Percentiles rank a stretch among this genome's conserved stretches.
phyloP scores from a whole-genome alignment of 2,888 invertebrate genomes.

The Eueremaeus valkanovi region DNA sequence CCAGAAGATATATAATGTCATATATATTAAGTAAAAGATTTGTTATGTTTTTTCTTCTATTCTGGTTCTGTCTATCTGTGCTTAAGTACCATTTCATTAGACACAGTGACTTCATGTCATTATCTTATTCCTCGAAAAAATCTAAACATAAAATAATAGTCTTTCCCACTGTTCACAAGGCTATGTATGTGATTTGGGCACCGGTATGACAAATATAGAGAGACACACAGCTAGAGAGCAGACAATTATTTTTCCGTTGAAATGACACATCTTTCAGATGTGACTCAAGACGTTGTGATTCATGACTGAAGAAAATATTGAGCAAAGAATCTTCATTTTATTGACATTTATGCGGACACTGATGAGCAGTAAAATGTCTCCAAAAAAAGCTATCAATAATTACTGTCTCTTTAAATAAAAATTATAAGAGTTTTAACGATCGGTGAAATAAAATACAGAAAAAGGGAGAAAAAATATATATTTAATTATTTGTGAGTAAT shows the following conservation, averaged over 20 bases:
- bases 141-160: constrained; percentile 18
- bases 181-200: neutral
- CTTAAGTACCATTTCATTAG: constrained; percentile 11
- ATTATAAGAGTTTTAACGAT: neutral
- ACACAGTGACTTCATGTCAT: constrained; percentile 1
- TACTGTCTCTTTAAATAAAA: neutral
- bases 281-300: neutral
- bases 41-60: neutral
- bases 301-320: neutral
- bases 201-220: neutral
- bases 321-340: neutral
- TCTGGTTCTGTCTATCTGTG: neutral
- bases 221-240: neutral
- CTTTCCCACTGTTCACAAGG: neutral
- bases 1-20: neutral
- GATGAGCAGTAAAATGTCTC: neutral
- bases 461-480: neutral
- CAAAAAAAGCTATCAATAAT: neutral
- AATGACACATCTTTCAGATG: neutral
- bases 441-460: neutral
- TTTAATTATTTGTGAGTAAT: neutral
- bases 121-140: constrained; percentile 2
- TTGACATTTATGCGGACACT: neutral
- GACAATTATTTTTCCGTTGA: constrained; percentile 1
- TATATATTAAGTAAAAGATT: neutral